A percentile compares a stretch with the other conserved stretches of the same genome.
phyloP scores from a whole-genome alignment of 2,888 invertebrate genomes.

The Pemphredon lugubris region DNA sequence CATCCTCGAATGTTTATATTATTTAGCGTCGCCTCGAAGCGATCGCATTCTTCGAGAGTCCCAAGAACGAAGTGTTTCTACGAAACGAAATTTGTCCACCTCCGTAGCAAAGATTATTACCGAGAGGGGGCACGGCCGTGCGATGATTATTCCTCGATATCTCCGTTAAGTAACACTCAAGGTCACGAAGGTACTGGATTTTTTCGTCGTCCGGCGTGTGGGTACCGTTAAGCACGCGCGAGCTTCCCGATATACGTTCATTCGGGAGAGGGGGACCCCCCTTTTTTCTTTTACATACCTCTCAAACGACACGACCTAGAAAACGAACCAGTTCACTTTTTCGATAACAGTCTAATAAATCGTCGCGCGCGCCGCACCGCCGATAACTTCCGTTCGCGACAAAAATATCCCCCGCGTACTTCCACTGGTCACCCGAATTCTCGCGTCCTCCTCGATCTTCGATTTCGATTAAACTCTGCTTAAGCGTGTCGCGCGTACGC shows the following conservation, averaged over 20 bases:
- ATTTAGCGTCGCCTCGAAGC: too few relatives aligned
- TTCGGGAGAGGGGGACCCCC: conserved; percentile 20
- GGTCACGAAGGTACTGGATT: conserved; percentile 27
- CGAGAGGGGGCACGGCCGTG: neutral
- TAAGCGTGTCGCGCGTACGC: too few relatives aligned
- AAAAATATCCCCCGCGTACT: too few relatives aligned
- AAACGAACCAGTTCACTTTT: conserved; percentile 44
- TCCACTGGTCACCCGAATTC: too few relatives aligned
- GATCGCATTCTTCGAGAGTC: too few relatives aligned
- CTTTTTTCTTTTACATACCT: conserved; percentile 16
- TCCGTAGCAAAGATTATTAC: too few relatives aligned
- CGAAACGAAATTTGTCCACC: too few relatives aligned
- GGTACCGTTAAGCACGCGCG: conserved; percentile 52
- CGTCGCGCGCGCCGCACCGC: neutral
- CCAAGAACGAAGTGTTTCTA: too few relatives aligned
- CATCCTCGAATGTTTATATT: too few relatives aligned
- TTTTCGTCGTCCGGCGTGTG: conserved; percentile 28
- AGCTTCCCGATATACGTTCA: conserved; percentile 31
- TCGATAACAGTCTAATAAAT: conserved; percentile 19
- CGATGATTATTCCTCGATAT: neutral
- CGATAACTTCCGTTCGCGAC: neutral
- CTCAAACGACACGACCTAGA: conserved; percentile 22
- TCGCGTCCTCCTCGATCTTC: too few relatives aligned
- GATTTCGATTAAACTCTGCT: too few relatives aligned
- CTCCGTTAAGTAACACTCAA: too few relatives aligned